phyloP scores from a whole-genome alignment of 2,113 vertebrate genomes.

The Carettochelys insculpta region DNA sequence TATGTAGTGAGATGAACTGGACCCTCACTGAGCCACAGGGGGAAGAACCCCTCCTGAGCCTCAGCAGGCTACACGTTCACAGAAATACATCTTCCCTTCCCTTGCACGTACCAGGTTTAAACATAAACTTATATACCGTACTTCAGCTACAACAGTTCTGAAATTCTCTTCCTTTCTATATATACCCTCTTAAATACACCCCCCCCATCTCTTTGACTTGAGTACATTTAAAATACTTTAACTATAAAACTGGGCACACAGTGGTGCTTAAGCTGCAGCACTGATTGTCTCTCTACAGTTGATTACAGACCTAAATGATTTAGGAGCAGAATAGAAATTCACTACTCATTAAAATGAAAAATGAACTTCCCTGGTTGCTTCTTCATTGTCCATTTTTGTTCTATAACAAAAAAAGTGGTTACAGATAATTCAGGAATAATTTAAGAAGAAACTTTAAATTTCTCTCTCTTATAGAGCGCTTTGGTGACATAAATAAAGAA shows the following conservation, averaged over 20 bases:
- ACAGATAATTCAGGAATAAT: neutral
- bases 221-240: conserved; percentile 10
- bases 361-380: neutral
- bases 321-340: neutral
- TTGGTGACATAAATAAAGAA: neutral
- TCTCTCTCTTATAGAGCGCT: neutral
- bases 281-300: neutral
- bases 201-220: neutral
- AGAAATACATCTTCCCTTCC: conserved; percentile 6
- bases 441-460: neutral
- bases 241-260: accelerated
- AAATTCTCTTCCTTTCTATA: neutral
- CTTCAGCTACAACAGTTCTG: neutral
- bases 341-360: neutral
- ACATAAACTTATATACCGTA: neutral
- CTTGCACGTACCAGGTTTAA: neutral
- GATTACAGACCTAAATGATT: neutral
- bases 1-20: too few species aligned
- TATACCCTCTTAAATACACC: too few species aligned
- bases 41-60: too few species aligned
- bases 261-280: neutral
- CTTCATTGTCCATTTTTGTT: accelerated
- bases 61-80: too few species aligned
- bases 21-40: too few species aligned
- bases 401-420: neutral